Percentiles rank a stretch among this genome's conserved stretches.
phyloP scores from a whole-genome alignment of 1,140 invertebrate genomes.

The Bombus sylvicola region DNA sequence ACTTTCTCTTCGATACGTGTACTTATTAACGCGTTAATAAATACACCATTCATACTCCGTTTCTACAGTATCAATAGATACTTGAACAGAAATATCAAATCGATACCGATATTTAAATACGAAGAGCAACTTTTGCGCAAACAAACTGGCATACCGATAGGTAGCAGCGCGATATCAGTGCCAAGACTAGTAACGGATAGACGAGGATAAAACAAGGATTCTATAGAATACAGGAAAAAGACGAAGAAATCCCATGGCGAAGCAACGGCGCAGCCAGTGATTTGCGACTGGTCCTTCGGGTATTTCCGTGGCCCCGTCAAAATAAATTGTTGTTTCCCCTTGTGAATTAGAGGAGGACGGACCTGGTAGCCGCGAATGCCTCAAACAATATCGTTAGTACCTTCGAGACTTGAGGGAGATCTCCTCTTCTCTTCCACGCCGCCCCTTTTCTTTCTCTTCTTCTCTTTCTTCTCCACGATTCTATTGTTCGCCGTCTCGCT shows the following conservation, averaged over 20 bases:
- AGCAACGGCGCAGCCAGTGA: conserved; percentile 39
- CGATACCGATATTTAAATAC: too few relatives aligned
- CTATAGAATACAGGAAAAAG: neutral
- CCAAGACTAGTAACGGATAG: too few relatives aligned
- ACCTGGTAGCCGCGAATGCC: conserved; percentile 64
- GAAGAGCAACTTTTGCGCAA: too few relatives aligned
- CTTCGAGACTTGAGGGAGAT: conserved; percentile 59
- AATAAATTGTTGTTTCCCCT: conserved; percentile 58
- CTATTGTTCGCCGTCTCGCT: neutral
- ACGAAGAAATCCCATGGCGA: conserved; percentile 20
- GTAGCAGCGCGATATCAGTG: too few relatives aligned
- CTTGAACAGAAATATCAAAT: too few relatives aligned
- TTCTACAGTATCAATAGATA: too few relatives aligned
- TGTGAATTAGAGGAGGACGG: conserved; percentile 43
- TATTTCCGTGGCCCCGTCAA: conserved; percentile 42
- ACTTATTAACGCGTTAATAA: too few relatives aligned
- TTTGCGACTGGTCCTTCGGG: conserved; percentile 44
- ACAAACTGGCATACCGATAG: too few relatives aligned
- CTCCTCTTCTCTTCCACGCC: neutral
- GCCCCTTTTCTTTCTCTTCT: neutral
- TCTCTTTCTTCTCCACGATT: neutral
- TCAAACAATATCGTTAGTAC: conserved; percentile 75
- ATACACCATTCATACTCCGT: too few relatives aligned
- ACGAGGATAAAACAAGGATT: neutral
- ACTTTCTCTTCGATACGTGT: too few relatives aligned